Evolutionary conservation across 2,888 invertebrate genomes (phyloP).

Genomic region (Atethmia centrago): DNA sequence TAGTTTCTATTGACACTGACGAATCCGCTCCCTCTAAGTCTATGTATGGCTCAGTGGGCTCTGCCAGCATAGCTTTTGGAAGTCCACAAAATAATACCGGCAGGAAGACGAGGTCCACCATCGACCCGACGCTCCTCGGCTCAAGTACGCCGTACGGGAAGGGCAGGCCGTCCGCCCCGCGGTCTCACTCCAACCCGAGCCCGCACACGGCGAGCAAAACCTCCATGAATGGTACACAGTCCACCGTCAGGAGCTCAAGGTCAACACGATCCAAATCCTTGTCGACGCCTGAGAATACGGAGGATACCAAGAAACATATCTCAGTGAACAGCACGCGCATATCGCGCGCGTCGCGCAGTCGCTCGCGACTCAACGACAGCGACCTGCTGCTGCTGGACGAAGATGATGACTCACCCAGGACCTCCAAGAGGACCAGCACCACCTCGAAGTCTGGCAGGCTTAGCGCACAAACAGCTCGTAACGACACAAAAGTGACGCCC

Average conservation of each 20-base stretch:
- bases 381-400: slow-evolving; percentile 72
- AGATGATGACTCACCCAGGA: slow-evolving; percentile 71
- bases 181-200: slow-evolving; percentile 63
- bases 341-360: slow-evolving; percentile 73
- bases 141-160: slow-evolving; percentile 80
- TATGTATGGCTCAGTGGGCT: slow-evolving; percentile 76
- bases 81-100: slow-evolving; percentile 69
- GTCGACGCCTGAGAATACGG: slow-evolving; percentile 74
- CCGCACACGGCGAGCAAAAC: slow-evolving; percentile 47
- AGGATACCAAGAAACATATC: slow-evolving; percentile 70
- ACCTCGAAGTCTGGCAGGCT: slow-evolving; percentile 45
- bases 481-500: slow-evolving; percentile 14
- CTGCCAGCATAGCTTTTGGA: slow-evolving; percentile 69
- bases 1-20: slow-evolving; percentile 80
- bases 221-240: slow-evolving; percentile 39
- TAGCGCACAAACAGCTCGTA: background rate
- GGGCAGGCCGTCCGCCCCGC: slow-evolving; percentile 37
- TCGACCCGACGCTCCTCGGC: slow-evolving; percentile 67
- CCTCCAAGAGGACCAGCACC: slow-evolving; percentile 68
- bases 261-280: slow-evolving; percentile 71
- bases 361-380: slow-evolving; percentile 79
- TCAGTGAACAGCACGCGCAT: slow-evolving; percentile 74
- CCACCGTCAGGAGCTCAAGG: slow-evolving; percentile 50
- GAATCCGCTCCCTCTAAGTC: slow-evolving; percentile 73
- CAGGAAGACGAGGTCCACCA: slow-evolving; percentile 72